Base-by-base conservation (phyloP, 2,888 invertebrate species). In the Mythimna pallens region DNA sequence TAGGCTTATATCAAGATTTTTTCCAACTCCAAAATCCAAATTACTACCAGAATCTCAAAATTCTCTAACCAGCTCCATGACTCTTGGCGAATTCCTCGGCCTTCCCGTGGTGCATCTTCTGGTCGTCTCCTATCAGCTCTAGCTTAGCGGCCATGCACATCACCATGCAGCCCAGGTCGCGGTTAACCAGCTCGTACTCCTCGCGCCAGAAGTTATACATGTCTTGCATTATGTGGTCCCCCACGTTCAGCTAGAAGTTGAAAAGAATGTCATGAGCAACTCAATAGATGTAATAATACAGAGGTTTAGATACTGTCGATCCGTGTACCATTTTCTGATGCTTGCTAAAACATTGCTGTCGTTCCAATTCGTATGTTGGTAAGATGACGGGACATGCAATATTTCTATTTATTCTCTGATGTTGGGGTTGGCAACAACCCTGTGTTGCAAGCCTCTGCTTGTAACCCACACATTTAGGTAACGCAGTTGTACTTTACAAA, bases 141-240 rank as follows among this genome's bases (percentile, higher is more conserved):
- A 93, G 86, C 82, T 94, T 94, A 75, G 83, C 54, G 0, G 92
- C 93, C 92, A 96, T 93, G 89, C 96, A 96, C 76, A 94, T 85
- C 54, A 96, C 80, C 82, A 94, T 89, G 83, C 96, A 96, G 65
- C 96, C 96, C 64, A 93, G 67, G 30, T 95, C 94, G 0, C 90
- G 82, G 88, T 94, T 93, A 82, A 94, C 77, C 67, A 95, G 88
- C 55, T 90, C 88, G 73, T 94, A 94, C 76, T 94, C 94, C 76
- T 94, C 94, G 50, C 89, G 89, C 96, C 96, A 96, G 90, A 92
- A 96, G 88, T 93, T 94, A 78, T 89, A 88, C 83, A 96, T 91
- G 83, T 94, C 94, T 78, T 93, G 89, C 82, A 94, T 88, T 59
- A 95, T 89, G 83, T 93, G 90, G 17, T 94, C 94, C 0, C 89